Evolutionary conservation across 2,113 vertebrate species (phyloP).

Genomic region (Echinops telfairi): DNA sequence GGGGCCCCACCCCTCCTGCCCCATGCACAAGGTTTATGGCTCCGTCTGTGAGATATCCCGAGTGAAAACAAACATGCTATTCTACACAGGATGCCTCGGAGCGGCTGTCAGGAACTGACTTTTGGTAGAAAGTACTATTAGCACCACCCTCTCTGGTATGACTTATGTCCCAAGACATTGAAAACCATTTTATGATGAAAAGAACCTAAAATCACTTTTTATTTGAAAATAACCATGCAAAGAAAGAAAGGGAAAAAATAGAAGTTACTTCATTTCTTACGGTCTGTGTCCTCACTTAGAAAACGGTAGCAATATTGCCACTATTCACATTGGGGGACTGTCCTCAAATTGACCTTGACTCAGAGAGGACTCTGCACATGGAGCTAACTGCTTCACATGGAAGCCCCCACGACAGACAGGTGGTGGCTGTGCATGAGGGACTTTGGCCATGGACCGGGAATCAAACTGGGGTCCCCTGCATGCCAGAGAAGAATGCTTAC

Average conservation of each 20-base stretch:
- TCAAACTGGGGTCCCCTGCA: background rate
- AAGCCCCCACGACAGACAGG: background rate
- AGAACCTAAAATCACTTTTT: conserved; percentile 21
- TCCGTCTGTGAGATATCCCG: background rate
- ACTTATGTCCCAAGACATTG: background rate
- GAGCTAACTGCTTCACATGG: background rate
- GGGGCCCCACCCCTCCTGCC: background rate
- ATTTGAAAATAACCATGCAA: background rate
- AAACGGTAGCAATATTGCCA: background rate
- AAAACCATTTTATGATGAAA: conserved; percentile 48
- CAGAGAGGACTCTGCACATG: background rate
- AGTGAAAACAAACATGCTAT: background rate
- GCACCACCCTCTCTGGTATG: background rate
- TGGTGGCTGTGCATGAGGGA: background rate
- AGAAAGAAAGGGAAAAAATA: no score
- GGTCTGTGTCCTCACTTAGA: conserved; percentile 22
- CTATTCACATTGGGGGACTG: background rate
- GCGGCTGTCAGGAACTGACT: background rate
- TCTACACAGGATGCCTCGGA: background rate
- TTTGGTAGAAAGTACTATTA: background rate
- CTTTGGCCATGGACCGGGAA: background rate
- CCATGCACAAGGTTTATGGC: background rate
- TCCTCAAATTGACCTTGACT: background rate
- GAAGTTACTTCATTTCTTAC: background rate
- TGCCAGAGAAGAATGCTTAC: background rate